Evolutionary conservation across 2,113 vertebrate genomes (phyloP).

Genomic region (Trematocara unimaculatum): DNA sequence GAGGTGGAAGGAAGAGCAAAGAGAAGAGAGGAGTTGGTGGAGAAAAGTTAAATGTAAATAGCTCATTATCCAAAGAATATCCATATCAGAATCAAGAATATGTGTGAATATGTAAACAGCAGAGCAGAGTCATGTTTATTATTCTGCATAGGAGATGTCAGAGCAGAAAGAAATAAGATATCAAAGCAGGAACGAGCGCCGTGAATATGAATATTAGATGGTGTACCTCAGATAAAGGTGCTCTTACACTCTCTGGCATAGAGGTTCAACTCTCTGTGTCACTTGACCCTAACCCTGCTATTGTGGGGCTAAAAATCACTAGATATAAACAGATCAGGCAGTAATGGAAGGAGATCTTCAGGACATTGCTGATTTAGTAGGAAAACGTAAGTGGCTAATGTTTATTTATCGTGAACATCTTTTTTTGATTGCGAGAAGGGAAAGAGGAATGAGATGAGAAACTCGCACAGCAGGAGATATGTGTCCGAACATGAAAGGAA

Average conservation of each 20-base stretch:
- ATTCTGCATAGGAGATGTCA: slow-evolving; percentile 50
- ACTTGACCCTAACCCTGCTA: slow-evolving; percentile 15
- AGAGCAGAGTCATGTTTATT: slow-evolving; percentile 51
- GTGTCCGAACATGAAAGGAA: slow-evolving; percentile 27
- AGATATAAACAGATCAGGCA: not conserved
- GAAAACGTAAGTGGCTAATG: slow-evolving; percentile 45
- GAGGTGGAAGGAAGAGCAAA: not conserved
- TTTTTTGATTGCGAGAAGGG: slow-evolving; percentile 2
- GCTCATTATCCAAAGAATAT: slow-evolving; percentile 65
- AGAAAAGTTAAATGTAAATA: slow-evolving; percentile 60
- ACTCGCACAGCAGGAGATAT: slow-evolving; percentile 2
- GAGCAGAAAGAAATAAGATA: slow-evolving; percentile 39
- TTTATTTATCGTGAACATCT: slow-evolving; percentile 44
- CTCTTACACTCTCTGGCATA: not conserved
- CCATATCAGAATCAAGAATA: slow-evolving; percentile 54
- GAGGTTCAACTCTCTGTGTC: not conserved
- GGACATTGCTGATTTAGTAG: slow-evolving; percentile 71
- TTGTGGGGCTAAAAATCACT: not conserved
- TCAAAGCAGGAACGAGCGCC: slow-evolving; percentile 29
- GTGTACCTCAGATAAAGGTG: slow-evolving; percentile 42
- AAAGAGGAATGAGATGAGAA: not conserved
- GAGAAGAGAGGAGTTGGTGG: slow-evolving; percentile 2
- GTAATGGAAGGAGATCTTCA: not conserved
- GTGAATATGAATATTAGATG: slow-evolving; percentile 73
- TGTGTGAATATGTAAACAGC: slow-evolving; percentile 68